Base-by-base conservation (phyloP, 1,140 invertebrate genomes). In the Drosophila paulistorum region DNA sequence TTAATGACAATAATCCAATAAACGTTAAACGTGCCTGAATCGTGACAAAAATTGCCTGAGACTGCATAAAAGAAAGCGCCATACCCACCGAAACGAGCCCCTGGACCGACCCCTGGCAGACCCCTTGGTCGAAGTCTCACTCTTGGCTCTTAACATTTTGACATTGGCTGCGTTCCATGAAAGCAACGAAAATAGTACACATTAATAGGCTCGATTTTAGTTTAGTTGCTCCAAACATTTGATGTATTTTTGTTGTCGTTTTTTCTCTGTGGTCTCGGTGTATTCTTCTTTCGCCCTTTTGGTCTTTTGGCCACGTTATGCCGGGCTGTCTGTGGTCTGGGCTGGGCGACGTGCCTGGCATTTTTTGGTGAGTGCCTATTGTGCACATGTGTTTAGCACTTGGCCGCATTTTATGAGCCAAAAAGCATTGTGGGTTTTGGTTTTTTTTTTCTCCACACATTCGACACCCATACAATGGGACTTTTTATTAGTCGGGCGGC, bases 1-100 rank as follows among this genome's bases (percentile, higher is more conserved):
- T 89, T 89, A 89, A 89, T 84, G 84, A 80, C 84, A 89, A 89
- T 89, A 89, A 89, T 89, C 84, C 84, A 89, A 89, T 89, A 89
- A 89, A 84, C 77, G 77, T 81, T 89, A 73, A 87, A 75, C 74
- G 77, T 66, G 81, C 74, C 64, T 62, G 68, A 61, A 79, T 89
- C 84, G 84, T 89, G 84, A 89, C 84, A 89, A 89, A 89, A 89
- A 83, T 79, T 71, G 60, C 65, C 63, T 66, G 64, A 65, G 54
- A 66, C 54, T 30, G 77, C 77, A 87, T 79, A 78, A 87, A 89
- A 87, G 84, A 87, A 89, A 87, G 83, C 83, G 80, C 84, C 76
- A 54, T 48, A 17, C 14, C 14, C 30, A 30, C 30, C 45, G 5
- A 11, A 6, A 6, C 30, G 30, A 20, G 45, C 14, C 45, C 45